Conservation (phyloP, 2,888 invertebrate species). For the Invenusta paracnida region DNA sequence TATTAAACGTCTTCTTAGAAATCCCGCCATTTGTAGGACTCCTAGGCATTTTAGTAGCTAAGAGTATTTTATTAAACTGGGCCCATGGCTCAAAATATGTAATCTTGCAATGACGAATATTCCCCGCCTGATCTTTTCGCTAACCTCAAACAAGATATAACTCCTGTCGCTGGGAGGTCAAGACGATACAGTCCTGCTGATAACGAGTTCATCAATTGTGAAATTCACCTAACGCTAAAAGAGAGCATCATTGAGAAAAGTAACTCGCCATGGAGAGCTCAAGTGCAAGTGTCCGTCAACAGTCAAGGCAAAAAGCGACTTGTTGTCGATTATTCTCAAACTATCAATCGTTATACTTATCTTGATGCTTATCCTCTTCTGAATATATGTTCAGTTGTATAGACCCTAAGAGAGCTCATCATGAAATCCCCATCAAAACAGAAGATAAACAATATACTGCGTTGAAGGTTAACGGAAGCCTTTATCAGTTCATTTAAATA, state of each 20-base stretch:
- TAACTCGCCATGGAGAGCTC: neutral
- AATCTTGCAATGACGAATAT: too few relatives aligned
- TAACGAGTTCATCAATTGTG: neutral
- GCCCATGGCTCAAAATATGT: too few relatives aligned
- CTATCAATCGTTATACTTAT: neutral
- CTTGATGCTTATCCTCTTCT: neutral
- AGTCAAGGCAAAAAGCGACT: neutral
- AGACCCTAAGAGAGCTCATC: neutral
- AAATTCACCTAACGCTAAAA: neutral
- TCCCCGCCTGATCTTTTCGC: neutral
- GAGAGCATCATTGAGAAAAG: neutral
- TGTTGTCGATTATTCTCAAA: neutral
- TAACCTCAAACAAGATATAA: neutral
- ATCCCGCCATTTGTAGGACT: too few relatives aligned
- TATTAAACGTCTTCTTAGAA: too few relatives aligned
- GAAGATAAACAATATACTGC: neutral
- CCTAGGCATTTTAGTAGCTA: too few relatives aligned
- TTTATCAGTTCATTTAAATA: too few relatives aligned
- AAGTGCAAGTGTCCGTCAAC: neutral
- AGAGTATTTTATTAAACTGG: too few relatives aligned
- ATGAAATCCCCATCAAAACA: too few relatives aligned
- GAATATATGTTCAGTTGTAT: neutral
- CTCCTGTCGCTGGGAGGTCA: neutral
- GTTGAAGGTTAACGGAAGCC: neutral
- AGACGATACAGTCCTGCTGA: neutral